Evolutionary conservation across 2,888 invertebrate species (phyloP), one percentile per base, ranked within the genome.

Genomic region (Craniophora ligustri): DNA sequence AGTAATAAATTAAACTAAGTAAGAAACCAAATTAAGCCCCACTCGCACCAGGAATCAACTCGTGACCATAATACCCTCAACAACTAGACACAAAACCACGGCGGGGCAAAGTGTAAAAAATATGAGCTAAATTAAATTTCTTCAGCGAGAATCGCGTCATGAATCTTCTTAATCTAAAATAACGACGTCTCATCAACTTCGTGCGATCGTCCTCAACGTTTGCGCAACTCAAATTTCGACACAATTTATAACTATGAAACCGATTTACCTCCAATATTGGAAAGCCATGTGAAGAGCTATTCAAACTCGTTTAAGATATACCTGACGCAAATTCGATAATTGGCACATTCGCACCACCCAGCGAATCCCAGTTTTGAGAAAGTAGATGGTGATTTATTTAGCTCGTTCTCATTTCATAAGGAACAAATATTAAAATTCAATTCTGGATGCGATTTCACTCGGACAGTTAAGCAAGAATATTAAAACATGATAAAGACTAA

Each of bases 291-390:
- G 54, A 41, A 40, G 35, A 46, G 23, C 32, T 40, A 47, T 67
- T 47, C 28, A 38, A 44, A 19, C 7, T 11, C 18, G 35, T 23
- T 4, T 39, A 32, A 39, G 13, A 45, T 5, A 18, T 21, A 42
- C 23, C 3, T 6, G 13, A 19, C 13, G 28, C 26, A 65, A 39
- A 41, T 21, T 14, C 36, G 38, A 60, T 61, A 23, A 54, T 82
- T 21, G 7, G 21, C 7, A 7, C 21, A 83, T 82, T 80, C 81
- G n/a, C n/a, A 72, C 62, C 70, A 63, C 67, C 30, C 23, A 39
- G 75, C 76, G 76, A 85, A 86, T 84, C 81, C 76, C 70, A 78
- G 69, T 74, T 68, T 79, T 80, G 82, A 83, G 86, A 89, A 85
- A 87, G 87, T 79, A 23, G 3, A 0, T 10, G 78, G 72, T 74